Conservation (phyloP, 2,113 vertebrate species). For the Dasyurus viverrinus region DNA sequence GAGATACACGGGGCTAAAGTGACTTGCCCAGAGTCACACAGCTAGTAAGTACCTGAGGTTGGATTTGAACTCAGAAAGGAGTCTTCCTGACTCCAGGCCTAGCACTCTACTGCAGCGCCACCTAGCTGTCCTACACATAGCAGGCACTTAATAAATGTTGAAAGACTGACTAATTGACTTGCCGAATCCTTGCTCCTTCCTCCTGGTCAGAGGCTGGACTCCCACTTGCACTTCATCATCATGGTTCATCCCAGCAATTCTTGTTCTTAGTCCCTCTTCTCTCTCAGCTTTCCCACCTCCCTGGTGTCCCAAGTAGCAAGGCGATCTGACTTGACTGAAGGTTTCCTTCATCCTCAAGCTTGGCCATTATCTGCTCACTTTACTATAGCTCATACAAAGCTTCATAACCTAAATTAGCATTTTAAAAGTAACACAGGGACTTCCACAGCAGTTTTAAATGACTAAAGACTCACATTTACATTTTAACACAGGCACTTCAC, state of each 20-base stretch:
- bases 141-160: neutral
- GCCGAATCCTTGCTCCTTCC: neutral
- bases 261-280: neutral
- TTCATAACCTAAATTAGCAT: neutral
- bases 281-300: neutral
- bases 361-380: neutral
- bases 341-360: neutral
- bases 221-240: neutral
- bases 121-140: neutral
- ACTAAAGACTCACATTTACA: neutral
- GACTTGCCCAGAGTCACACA: constrained; percentile 6
- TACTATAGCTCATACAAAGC: neutral
- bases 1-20: neutral
- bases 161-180: neutral
- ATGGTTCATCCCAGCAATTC: neutral
- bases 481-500: neutral
- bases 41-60: neutral
- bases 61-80: constrained; percentile 20
- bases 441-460: neutral
- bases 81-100: neutral
- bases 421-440: neutral
- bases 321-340: neutral
- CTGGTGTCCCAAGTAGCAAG: neutral
- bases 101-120: neutral
- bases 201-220: neutral